These are phyloP conservation scores for Spea hammondii DNA, from an alignment of 2,797 vertebrate species.

Conservation along the genomic window DNA sequence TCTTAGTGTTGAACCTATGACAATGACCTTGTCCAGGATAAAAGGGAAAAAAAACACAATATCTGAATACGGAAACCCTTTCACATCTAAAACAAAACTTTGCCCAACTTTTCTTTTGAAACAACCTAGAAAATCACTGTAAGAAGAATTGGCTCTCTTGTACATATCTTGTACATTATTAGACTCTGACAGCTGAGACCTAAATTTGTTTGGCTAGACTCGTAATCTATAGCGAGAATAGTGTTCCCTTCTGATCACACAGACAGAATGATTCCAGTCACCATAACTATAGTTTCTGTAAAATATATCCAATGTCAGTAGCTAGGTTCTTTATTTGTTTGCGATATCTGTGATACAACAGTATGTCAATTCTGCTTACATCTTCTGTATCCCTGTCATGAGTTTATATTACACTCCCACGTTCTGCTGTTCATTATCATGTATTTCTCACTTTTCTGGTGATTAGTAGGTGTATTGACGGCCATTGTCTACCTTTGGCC, in stretches of 20 bases:
- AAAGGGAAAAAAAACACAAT: too few relatives aligned
- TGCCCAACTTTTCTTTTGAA: neutral
- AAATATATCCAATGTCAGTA: constrained; percentile 16
- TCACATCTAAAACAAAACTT: neutral
- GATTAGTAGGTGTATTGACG: too few relatives aligned
- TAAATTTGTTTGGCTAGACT: constrained; percentile 3
- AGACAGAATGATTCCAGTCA: constrained; percentile 4
- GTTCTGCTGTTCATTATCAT: too few relatives aligned
- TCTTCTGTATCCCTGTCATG: too few relatives aligned
- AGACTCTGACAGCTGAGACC: constrained; percentile 8
- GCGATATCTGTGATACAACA: neutral
- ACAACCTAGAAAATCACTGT: neutral
- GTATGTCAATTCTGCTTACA: neutral
- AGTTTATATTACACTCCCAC: too few relatives aligned
- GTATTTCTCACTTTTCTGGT: too few relatives aligned
- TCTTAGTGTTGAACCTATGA: too few relatives aligned
- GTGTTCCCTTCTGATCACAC: constrained; percentile 4
- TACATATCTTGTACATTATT: neutral
- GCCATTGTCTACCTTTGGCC: too few relatives aligned
- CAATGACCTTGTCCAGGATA: too few relatives aligned
- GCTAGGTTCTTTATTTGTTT: constrained; percentile 11
- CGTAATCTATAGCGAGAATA: neutral
- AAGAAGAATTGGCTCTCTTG: constrained; percentile 1
- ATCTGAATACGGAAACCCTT: too few relatives aligned
- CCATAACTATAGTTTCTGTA: neutral